Conservation (phyloP, 1,140 invertebrate species). For the Acarapis woodi region DNA sequence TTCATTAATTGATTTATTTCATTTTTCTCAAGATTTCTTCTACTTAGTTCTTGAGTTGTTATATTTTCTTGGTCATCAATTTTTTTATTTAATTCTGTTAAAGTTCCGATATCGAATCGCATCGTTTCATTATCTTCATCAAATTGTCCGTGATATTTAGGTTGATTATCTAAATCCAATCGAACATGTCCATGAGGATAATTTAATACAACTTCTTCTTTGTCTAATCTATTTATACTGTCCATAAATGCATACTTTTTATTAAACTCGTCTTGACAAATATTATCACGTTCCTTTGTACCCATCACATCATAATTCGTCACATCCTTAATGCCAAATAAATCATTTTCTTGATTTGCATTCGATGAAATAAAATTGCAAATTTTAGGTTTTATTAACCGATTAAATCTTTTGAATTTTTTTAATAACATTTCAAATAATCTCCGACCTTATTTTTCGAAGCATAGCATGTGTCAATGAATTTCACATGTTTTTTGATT, state of each 20-base stretch:
- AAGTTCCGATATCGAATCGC: background rate
- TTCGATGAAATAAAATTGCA: too few species aligned
- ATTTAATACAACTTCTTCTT: background rate
- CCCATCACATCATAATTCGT: slow-evolving; percentile 3
- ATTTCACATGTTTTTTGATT: too few species aligned
- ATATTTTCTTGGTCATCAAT: background rate
- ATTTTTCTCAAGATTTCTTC: slow-evolving; percentile 1
- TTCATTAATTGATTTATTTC: background rate
- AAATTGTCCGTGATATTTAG: slow-evolving; percentile 9
- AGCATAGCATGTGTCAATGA: too few species aligned
- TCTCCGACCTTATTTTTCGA: too few species aligned
- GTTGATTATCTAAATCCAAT: slow-evolving; percentile 9
- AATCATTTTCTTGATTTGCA: background rate
- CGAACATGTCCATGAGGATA: slow-evolving; percentile 7
- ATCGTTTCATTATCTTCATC: slow-evolving; percentile 3
- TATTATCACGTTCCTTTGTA: background rate
- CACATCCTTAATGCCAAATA: slow-evolving; percentile 4
- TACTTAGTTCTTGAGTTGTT: background rate
- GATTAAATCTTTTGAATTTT: too few species aligned
- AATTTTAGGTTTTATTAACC: too few species aligned
- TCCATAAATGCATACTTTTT: background rate
- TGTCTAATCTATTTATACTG: background rate
- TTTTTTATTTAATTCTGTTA: background rate
- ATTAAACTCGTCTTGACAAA: background rate
- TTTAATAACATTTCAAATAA: too few species aligned